phyloP scores from a whole-genome alignment of 2,888 invertebrate genomes.

The Aquatica leii region DNA sequence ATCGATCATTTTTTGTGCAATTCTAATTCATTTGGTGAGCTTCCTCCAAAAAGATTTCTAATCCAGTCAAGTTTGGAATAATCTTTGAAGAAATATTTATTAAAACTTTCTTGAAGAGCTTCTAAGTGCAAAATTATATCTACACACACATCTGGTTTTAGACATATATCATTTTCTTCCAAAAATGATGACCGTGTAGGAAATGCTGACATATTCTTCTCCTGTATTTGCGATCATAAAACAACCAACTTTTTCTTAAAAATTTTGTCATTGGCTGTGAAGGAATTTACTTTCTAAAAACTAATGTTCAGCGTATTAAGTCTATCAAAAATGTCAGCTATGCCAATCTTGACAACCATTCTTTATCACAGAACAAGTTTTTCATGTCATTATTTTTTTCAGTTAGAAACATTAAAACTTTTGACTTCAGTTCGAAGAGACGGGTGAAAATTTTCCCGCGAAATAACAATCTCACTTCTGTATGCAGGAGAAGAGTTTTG shows the following conservation, averaged over 20 bases:
- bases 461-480: slow-evolving; percentile 41
- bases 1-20: slow-evolving; percentile 1
- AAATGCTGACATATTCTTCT: neutral
- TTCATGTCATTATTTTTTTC: slow-evolving; percentile 20
- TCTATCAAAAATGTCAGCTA: slow-evolving; percentile 21
- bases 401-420: slow-evolving; percentile 36
- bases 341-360: slow-evolving; percentile 27
- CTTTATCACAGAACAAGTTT: slow-evolving; percentile 22
- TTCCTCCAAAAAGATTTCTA: neutral
- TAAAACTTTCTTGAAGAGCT: too few species aligned
- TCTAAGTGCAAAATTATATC: slow-evolving; percentile 7
- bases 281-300: neutral
- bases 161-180: slow-evolving; percentile 4
- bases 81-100: too few species aligned
- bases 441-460: slow-evolving; percentile 39
- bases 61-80: slow-evolving; percentile 11
- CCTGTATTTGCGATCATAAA: neutral
- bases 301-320: slow-evolving; percentile 2
- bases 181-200: neutral
- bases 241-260: neutral
- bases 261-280: slow-evolving; percentile 7
- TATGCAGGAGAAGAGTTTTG: slow-evolving; percentile 33
- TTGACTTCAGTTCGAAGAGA: slow-evolving; percentile 39
- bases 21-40: too few species aligned
- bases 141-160: neutral